Base-by-base conservation (phyloP, 1,140 invertebrate genomes). In the Colletes gigas region DNA sequence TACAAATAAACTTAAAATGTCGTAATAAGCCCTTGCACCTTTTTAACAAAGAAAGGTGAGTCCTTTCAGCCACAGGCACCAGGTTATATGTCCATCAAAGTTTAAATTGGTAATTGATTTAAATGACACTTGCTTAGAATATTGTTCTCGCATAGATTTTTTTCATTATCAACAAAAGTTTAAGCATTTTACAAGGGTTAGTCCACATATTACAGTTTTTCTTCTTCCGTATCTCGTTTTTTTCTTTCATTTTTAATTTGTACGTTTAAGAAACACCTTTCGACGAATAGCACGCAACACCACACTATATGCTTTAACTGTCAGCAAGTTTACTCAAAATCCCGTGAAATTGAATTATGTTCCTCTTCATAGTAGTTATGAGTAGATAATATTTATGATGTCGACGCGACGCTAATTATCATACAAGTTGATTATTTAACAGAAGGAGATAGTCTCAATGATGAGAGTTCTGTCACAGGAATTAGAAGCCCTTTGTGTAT, bases 131-230 rank as follows among this genome's bases (percentile, higher is more conserved):
- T 86, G 88, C 88, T 88, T 89, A 88, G 72, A 91, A 89, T 91
- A 91, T 88, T 89, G 89, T 89, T 91, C 89, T 91, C 88, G 90
- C 89, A 92, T 92, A 92, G 90, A 93, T 91, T 92, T 87, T 87
- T 88, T 91, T 89, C 88, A 92, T 92, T 90, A 89, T 92, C 88
- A 93, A 93, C 91, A 92, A 93, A 93, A 92, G 90, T 93, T 91
- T 82, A 92, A 93, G 92, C 92, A 90, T 92, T 92, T 92, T 90
- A 91, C 88, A 90, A 90, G 88, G 88, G 82, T 91, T 88, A 87
- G 90, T 92, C 88, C 92, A 92, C 89, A 90, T 92, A 80, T 87
- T 89, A 84, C 80, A 85, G 73, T 87, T 84, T 85, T 75, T 75
- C 88, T 69, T 83, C 85, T 83, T 80, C 68, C 72, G 59, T 83